phyloP scores from a whole-genome alignment of 1,140 invertebrate species.

The Drosophila pectinifera region DNA sequence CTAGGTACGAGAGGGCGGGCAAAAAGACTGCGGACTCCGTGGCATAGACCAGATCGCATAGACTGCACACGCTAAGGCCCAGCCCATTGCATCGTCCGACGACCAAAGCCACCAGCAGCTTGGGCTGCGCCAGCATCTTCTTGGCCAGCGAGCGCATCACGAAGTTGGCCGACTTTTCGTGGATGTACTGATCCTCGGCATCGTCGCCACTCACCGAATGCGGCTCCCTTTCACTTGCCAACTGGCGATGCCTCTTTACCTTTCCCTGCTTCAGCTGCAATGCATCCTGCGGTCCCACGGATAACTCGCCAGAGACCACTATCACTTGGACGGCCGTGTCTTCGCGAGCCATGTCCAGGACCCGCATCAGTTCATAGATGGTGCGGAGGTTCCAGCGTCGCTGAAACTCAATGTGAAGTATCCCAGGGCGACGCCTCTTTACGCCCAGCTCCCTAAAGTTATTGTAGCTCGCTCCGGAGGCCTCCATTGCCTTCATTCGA shows the following conservation, averaged over 20 bases:
- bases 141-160: slow-evolving; percentile 89
- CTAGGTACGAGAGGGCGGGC: slow-evolving; percentile 93
- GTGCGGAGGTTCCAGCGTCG: slow-evolving; percentile 87
- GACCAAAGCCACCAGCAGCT: slow-evolving; percentile 94
- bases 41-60: slow-evolving; percentile 96
- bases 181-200: slow-evolving; percentile 47
- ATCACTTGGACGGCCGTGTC: slow-evolving; percentile 56
- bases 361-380: slow-evolving; percentile 65
- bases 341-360: slow-evolving; percentile 50
- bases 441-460: slow-evolving; percentile 62
- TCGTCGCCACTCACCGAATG: not conserved
- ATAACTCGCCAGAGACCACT: slow-evolving; percentile 87
- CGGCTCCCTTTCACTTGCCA: not conserved
- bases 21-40: slow-evolving; percentile 93
- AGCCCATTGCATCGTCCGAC: slow-evolving; percentile 98
- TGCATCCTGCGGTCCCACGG: slow-evolving; percentile 89
- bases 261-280: slow-evolving; percentile 13
- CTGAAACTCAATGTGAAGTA: slow-evolving; percentile 89
- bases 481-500: slow-evolving; percentile 1
- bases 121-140: slow-evolving; percentile 94
- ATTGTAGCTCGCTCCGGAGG: slow-evolving; percentile 16
- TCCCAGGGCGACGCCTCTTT: slow-evolving; percentile 24
- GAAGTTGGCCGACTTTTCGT: slow-evolving; percentile 58
- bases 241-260: slow-evolving; percentile 9
- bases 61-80: slow-evolving; percentile 91